These are phyloP conservation scores for Raja brachyura DNA, from an alignment of 2,113 vertebrate species.

Conservation along the genomic window DNA sequence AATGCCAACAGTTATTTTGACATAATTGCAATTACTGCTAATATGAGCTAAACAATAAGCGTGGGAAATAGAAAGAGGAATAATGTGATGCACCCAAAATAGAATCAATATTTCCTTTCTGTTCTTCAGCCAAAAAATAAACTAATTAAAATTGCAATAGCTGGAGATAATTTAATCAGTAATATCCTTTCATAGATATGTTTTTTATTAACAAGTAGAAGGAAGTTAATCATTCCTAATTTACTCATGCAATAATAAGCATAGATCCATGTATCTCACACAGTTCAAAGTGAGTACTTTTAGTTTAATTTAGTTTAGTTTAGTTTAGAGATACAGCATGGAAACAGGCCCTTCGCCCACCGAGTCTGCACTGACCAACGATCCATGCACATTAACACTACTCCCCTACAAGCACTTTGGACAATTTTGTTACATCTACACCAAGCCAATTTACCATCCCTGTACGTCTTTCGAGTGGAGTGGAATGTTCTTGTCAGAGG, in stretches of 20 bases:
- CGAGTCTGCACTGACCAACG: too few relatives aligned
- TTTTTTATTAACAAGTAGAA: neutral
- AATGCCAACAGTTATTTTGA: neutral
- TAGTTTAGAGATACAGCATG: too few relatives aligned
- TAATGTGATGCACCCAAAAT: neutral
- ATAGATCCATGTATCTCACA: neutral
- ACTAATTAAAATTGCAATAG: neutral
- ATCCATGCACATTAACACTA: too few relatives aligned
- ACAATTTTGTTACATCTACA: too few relatives aligned
- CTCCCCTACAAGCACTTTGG: too few relatives aligned
- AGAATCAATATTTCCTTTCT: neutral
- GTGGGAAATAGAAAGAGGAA: neutral
- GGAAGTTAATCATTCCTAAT: neutral
- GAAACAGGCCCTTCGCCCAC: too few relatives aligned
- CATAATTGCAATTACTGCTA: neutral
- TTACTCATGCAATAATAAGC: neutral
- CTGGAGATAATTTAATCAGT: constrained; percentile 21
- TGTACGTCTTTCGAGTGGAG: too few relatives aligned
- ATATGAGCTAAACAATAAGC: neutral
- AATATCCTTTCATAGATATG: neutral
- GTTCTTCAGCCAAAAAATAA: neutral
- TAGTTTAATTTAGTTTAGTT: too few relatives aligned
- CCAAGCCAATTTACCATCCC: too few relatives aligned
- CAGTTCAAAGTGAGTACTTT: neutral
- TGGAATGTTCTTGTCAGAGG: too few relatives aligned